Percentiles rank a stretch among this genome's conserved stretches.
phyloP scores from a whole-genome alignment of 1,140 invertebrate species.

The Trypoxylus dichotomus region DNA sequence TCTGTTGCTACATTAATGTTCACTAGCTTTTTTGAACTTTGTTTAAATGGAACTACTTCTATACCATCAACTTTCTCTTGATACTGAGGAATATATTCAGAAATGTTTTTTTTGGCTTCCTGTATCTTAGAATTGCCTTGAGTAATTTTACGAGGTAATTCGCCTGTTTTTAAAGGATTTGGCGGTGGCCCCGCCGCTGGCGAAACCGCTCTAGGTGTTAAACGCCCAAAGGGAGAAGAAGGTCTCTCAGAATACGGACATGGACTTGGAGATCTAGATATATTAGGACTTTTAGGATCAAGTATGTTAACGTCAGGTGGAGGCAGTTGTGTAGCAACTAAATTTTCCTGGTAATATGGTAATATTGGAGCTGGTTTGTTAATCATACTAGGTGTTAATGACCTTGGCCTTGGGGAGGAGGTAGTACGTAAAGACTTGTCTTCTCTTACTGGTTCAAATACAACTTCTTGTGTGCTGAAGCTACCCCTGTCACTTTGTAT shows the following conservation, averaged over 20 bases:
- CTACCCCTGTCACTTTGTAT: conserved; percentile 37
- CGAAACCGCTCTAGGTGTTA: conserved; percentile 54
- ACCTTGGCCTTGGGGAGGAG: conserved; percentile 51
- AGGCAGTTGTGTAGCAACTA: conserved; percentile 53
- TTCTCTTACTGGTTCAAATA: conserved; percentile 63
- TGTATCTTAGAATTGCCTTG: conserved; percentile 41
- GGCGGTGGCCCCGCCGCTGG: conserved; percentile 64
- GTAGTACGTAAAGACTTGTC: conserved; percentile 47
- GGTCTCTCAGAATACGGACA: conserved; percentile 35
- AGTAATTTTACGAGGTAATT: conserved; percentile 36
- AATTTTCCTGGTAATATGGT: conserved; percentile 68
- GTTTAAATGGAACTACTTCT: too few relatives aligned
- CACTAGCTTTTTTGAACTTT: background rate
- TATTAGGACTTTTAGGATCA: conserved; percentile 59
- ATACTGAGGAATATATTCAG: conserved; percentile 47
- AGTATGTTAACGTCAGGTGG: conserved; percentile 60
- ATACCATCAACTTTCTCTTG: conserved; percentile 25
- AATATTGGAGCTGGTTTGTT: conserved; percentile 67
- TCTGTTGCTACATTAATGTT: background rate
- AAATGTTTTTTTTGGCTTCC: conserved; percentile 45
- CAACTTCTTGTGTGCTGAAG: conserved; percentile 41
- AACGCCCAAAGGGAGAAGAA: conserved; percentile 42
- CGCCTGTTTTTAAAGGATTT: conserved; percentile 58
- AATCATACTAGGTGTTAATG: conserved; percentile 64
- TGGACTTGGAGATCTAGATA: conserved; percentile 63